Base-by-base conservation (phyloP, 2,888 invertebrate species). In the Amiota communis region DNA sequence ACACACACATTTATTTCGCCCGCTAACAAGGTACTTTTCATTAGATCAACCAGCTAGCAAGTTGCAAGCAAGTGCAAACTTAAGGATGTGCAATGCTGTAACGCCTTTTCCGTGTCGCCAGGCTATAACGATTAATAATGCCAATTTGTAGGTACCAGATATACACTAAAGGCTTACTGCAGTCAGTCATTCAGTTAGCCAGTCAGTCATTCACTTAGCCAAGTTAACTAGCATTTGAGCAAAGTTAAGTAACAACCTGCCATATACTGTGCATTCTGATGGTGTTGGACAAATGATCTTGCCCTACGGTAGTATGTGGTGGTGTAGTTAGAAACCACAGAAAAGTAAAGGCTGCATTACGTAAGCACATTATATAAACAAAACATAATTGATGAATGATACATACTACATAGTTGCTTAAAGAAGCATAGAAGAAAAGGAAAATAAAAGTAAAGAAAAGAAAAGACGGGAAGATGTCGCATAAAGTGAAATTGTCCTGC, bases 81-180 rank as follows among this genome's bases (percentile, higher is more conserved):
- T 63, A 63, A 63, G 36, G 63, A 63, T 63, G 63, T 36, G 63
- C 36, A 23, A 36, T 36, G 63, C n/a, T 23, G 63, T 36, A 63
- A 63, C 63, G 63, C 63, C 63, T 63, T 63, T 63, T 63, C 63
- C 63, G 63, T 63, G 63, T 63, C 63, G 63, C 8, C 63, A 63
- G 63, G 63, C 63, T 63, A 63, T 63, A 63, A 63, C 63, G 63
- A 63, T 63, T 63, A 63, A 63, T 63, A 63, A 63, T 63, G 63
- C 63, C 63, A 63, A 63, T 63, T 63, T 63, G 63, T 63, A 23
- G 46, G 53, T 51, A n/a, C 53, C 36, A 36, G 36, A 36, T 4
- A 36, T 36, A 36, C 36, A 36, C 36, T 36, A 36, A 36, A 36
- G 36, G 36, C 36, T 36, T 36, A 36, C 4, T 36, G 11, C 12